Evolutionary conservation across 2,113 vertebrate genomes (phyloP), one percentile per base, ranked within the genome.

Genomic region (Ondatra zibethicus): DNA sequence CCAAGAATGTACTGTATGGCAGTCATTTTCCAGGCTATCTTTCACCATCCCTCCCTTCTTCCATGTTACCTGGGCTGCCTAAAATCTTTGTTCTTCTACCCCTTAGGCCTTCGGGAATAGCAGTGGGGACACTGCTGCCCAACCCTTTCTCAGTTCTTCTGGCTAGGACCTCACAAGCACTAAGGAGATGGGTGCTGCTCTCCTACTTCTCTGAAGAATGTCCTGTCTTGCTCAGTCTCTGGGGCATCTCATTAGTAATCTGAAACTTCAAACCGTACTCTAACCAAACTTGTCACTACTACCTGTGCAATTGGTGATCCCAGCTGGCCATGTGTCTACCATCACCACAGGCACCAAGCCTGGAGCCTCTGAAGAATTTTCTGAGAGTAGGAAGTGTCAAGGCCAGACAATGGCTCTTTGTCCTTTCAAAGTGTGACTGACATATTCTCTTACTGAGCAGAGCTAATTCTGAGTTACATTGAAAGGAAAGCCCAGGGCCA

Each of bases 221-320:
- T 39, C 14, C 13, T 17, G 39, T 42, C 47, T 86, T 52, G 80
- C 77, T 73, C 78, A 84, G 36, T 1, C 27, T 66, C 97, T 96
- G 96, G 94, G 86, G 80, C 72, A 97, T 91, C 91, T 95, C 89
- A 95, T 97, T 97, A 94, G 92, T 94, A 96, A 17, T 80, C 96
- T 91, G 80, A 91, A 94, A 95, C 96, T 91, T 16, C 95, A 96
- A 98, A 96, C 76, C 68, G 78, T 13, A 96, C 68, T 91, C 93
- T 36, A 42, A 72, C 73, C 61, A 13, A 97, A 95, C 75, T n/a
- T 90, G 63, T 92, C 33, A 0, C 39, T 47, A 75, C 86, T 95
- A 68, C 91, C 95, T 94, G 76, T 19, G 25, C 68, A 89, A n/a
- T 80, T 95, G 94, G 92, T 93, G 88, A 66, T 96, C 47, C 7